phyloP scores from a whole-genome alignment of 2,113 vertebrate species.

The Ophiodon elongatus region DNA sequence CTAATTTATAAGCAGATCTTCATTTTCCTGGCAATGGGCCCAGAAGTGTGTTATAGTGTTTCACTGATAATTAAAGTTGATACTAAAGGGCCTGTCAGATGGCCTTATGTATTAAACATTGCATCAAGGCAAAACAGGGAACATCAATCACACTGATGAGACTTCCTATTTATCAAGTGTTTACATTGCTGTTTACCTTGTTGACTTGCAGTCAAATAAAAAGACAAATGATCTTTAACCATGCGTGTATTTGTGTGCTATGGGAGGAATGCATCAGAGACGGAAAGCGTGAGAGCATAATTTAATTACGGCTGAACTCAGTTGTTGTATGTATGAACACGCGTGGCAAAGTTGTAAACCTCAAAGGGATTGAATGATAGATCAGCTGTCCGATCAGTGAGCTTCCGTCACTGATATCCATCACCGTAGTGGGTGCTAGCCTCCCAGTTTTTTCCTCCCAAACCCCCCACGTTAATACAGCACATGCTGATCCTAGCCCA shows the following conservation, averaged over 20 bases:
- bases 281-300: conserved; percentile 9
- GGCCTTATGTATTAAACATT: conserved; percentile 64
- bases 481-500: conserved; percentile 59
- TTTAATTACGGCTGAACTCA: conserved; percentile 46
- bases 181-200: conserved; percentile 61
- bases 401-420: conserved; percentile 26
- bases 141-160: conserved; percentile 63
- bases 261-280: conserved; percentile 17
- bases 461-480: conserved; percentile 20
- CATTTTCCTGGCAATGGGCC: conserved; percentile 36
- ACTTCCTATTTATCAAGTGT: conserved; percentile 57
- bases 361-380: conserved; percentile 41
- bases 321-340: conserved; percentile 37
- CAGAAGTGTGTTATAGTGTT: conserved; percentile 45
- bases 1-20: conserved; percentile 29
- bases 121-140: conserved; percentile 38
- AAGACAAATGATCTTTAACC: conserved; percentile 52
- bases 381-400: conserved; percentile 34
- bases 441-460: conserved; percentile 30
- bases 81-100: conserved; percentile 49
- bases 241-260: conserved; percentile 24
- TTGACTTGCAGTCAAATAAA: conserved; percentile 60
- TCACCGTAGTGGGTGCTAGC: not conserved
- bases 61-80: conserved; percentile 61
- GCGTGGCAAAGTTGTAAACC: conserved; percentile 29